Evolutionary conservation across 1,140 invertebrate species (phyloP).

Genomic region (Drosophila punjabiensis): DNA sequence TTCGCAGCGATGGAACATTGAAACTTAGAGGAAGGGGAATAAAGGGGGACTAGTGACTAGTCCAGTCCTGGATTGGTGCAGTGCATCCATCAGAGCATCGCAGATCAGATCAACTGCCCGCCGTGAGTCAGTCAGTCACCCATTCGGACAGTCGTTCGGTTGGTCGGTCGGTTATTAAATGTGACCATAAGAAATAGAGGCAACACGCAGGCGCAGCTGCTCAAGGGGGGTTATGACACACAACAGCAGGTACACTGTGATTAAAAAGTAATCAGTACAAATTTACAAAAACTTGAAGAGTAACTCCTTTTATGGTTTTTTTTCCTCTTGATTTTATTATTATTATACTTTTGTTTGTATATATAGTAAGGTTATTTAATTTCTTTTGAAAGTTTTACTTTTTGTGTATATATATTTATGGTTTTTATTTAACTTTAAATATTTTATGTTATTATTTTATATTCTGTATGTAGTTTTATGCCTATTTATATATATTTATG

Average conservation of each 20-base stretch:
- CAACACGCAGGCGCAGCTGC: constrained; percentile 21
- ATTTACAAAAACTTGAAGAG: neutral
- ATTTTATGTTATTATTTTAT: no score
- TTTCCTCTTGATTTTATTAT: no score
- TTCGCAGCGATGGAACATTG: constrained; percentile 17
- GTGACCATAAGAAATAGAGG: constrained; percentile 61
- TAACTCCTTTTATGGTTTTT: no score
- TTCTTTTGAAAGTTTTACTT: no score
- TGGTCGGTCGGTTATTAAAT: constrained; percentile 72
- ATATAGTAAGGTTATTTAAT: no score
- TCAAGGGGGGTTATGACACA: constrained; percentile 62
- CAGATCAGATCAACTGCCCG: constrained; percentile 19
- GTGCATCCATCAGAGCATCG: constrained; percentile 56
- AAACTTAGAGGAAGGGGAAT: neutral
- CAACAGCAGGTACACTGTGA: constrained; percentile 46
- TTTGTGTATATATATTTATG: no score
- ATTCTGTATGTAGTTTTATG: no score
- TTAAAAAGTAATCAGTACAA: neutral
- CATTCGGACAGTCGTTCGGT: constrained; percentile 51
- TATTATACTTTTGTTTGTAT: no score
- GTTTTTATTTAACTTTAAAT: no score
- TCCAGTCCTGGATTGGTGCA: constrained; percentile 21
- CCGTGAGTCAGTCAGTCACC: constrained; percentile 22
- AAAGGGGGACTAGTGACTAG: neutral
- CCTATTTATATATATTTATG: no score